These are phyloP conservation scores for Myripristis murdjan DNA, from an alignment of 2,797 vertebrate species.

Conservation along the genomic window DNA sequence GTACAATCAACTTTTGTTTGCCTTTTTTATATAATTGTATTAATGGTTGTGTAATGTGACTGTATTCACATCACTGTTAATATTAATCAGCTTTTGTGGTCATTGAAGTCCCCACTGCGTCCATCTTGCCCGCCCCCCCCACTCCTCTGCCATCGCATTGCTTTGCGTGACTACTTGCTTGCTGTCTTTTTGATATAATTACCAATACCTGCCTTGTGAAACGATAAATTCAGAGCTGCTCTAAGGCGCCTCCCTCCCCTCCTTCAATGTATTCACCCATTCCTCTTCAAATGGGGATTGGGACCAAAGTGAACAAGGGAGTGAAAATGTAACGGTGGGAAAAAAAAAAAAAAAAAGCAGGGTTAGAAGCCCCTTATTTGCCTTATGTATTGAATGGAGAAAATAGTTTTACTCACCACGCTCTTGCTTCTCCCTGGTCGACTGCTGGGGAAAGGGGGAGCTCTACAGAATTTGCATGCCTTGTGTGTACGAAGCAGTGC, in stretches of 20 bases:
- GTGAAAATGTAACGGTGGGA: slow-evolving; percentile 18
- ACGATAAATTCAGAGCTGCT: slow-evolving; percentile 61
- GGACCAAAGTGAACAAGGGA: slow-evolving; percentile 63
- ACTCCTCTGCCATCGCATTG: slow-evolving; percentile 23
- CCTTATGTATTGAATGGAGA: slow-evolving; percentile 61
- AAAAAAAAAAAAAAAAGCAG: slow-evolving; percentile 31
- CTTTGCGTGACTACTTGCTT: slow-evolving; percentile 57
- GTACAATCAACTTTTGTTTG: slow-evolving; percentile 82
- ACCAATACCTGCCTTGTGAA: slow-evolving; percentile 82
- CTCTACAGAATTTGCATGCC: slow-evolving; percentile 41
- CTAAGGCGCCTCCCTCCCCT: slow-evolving; percentile 36
- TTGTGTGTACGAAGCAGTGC: slow-evolving; percentile 50
- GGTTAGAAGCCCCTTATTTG: slow-evolving; percentile 37
- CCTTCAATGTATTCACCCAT: slow-evolving; percentile 43
- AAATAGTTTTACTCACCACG: background rate
- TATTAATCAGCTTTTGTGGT: slow-evolving; percentile 68
- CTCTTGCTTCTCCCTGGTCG: slow-evolving; percentile 7
- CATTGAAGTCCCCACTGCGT: slow-evolving; percentile 60
- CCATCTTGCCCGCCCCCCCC: slow-evolving; percentile 26
- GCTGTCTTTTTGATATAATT: slow-evolving; percentile 73
- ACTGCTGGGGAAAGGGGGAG: background rate
- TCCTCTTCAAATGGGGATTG: slow-evolving; percentile 27
- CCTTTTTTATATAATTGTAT: slow-evolving; percentile 78
- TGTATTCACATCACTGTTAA: slow-evolving; percentile 66
- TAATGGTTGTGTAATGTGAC: slow-evolving; percentile 69